Percentiles rank a stretch among this genome's conserved stretches.
Evolutionary conservation across 2,797 vertebrate species (phyloP).

Genomic region (Danio choprae): DNA sequence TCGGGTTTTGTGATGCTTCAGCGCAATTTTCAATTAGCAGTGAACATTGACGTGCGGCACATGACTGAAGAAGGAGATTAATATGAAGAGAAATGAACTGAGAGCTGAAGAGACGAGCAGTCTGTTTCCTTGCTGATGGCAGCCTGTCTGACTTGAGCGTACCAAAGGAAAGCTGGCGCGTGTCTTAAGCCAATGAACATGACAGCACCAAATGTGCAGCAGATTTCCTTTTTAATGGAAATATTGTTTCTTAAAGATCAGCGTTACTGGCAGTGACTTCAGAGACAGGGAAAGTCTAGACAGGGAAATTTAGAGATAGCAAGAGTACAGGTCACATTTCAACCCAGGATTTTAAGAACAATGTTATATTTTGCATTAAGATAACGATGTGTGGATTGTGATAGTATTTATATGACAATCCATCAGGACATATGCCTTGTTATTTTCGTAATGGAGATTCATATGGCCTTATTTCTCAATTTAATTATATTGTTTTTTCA

Average conservation of each 20-base stretch:
- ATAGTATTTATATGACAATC: not conserved
- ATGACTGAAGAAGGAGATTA: conserved; percentile 27
- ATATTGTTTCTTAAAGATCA: conserved; percentile 46
- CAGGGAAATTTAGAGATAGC: too few relatives aligned
- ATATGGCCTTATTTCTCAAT: not conserved
- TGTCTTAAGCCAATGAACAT: not conserved
- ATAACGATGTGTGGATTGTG: not conserved
- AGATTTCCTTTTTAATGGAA: conserved; percentile 33
- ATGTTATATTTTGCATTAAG: not conserved
- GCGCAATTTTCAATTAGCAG: conserved; percentile 35
- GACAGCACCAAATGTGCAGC: conserved; percentile 27
- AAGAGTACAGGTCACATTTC: too few relatives aligned
- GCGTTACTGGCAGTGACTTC: conserved; percentile 12
- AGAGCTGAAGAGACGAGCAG: not conserved
- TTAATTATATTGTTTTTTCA: too few relatives aligned
- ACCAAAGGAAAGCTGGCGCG: not conserved
- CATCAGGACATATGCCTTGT: too few relatives aligned
- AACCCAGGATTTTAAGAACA: not conserved
- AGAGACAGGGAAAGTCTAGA: not conserved
- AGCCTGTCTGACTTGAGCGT: not conserved
- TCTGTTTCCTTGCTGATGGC: not conserved
- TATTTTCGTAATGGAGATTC: not conserved
- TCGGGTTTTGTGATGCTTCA: conserved; percentile 38
- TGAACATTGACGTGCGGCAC: conserved; percentile 36
- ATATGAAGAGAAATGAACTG: conserved; percentile 24